Evolutionary conservation across 2,797 vertebrate species (phyloP), one percentile per base, ranked within the genome.

Genomic region (Hephaestus fuliginosus): DNA sequence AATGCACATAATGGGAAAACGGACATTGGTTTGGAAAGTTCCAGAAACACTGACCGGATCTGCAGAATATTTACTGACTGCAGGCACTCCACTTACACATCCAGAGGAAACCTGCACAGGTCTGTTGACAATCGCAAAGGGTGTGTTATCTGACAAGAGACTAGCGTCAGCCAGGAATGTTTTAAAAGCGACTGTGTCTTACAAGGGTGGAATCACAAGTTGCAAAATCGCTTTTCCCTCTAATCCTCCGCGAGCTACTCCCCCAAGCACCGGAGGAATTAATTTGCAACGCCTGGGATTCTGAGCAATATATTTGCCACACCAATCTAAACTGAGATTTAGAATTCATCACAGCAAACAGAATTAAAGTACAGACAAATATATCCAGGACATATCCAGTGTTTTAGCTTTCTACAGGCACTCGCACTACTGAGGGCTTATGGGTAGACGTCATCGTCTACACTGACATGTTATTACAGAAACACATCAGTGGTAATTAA

Each of bases 161-260:
- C 51, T 30, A 20, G 70, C 52, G 58, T 65, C 52, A 36, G 55
- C 61, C 2, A 33, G 69, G 67, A 78, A 67, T 65, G 62, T 74
- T 75, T 79, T 39, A 49, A 53, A 66, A 30, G 28, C 0, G 12
- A 41, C 48, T 28, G 46, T 44, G 52, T 55, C 44, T 76, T 41
- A 66, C 66, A 53, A 71, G 53, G 63, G 80, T 64, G 65, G 57
- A 81, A 79, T 55, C 20, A 1, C 70, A 78, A 78, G 74, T 75
- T 1, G 12, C 17, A 77, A 82, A 76, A 74, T 49, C 3, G 5
- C 41, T 76, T 84, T 65, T 41, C 74, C n/a, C 7, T 66, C 9
- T 87, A 79, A 87, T 87, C 82, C 81, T 82, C 57, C 8, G 12
- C 0, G 12, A 70, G 70, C 72, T 68, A 20, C 78, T 68, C 76